Evolutionary conservation across 2,113 vertebrate genomes (phyloP).

Genomic region (Antechinus stuartii): DNA sequence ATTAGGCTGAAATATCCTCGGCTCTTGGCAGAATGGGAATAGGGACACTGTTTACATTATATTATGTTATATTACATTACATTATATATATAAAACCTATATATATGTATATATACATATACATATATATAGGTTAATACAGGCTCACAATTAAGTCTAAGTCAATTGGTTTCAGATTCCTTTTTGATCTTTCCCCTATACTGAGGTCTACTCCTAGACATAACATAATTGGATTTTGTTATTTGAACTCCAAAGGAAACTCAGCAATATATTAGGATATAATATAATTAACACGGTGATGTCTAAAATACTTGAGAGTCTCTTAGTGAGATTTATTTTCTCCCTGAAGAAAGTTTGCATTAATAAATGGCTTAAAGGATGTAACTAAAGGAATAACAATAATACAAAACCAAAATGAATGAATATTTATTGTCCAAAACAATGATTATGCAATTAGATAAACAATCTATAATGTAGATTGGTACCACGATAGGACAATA

Average conservation of each 20-base stretch:
- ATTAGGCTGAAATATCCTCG: background rate
- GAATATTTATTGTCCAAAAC: background rate
- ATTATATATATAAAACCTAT: too few relatives aligned
- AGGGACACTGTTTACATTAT: background rate
- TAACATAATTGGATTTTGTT: background rate
- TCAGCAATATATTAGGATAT: background rate
- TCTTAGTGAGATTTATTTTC: background rate
- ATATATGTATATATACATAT: too few relatives aligned
- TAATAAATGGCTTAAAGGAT: background rate
- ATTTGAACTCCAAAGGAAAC: background rate
- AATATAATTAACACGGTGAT: background rate
- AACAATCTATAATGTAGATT: background rate
- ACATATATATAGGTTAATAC: background rate
- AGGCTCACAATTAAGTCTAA: background rate
- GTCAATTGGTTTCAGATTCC: background rate
- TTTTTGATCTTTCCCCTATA: background rate
- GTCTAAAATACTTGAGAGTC: background rate
- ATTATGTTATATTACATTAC: too few relatives aligned
- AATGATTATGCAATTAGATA: background rate
- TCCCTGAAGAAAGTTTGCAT: background rate
- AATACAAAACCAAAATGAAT: background rate
- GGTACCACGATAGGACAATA: background rate
- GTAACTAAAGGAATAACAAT: background rate
- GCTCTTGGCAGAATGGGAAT: background rate
- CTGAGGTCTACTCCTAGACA: background rate